Evolutionary conservation across 2,888 invertebrate genomes (phyloP).

Genomic region (Andrena dorsata): DNA sequence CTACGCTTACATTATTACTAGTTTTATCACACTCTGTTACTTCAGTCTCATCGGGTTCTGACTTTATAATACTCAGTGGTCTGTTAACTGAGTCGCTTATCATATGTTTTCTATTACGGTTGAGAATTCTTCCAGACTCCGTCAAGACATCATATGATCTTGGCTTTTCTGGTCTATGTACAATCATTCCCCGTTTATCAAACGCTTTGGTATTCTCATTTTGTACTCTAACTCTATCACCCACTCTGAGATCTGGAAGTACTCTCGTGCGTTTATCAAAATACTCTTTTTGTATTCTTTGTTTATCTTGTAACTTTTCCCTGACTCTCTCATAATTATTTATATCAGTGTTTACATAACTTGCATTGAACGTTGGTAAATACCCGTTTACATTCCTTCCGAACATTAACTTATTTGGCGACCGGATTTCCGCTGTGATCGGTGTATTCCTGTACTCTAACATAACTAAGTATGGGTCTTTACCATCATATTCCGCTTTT

Average conservation of each 20-base stretch:
- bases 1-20: background rate
- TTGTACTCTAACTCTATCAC: background rate
- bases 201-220: background rate
- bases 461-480: background rate
- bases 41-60: background rate
- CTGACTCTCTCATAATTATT: background rate
- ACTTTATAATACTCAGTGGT: background rate
- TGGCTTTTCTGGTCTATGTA: background rate
- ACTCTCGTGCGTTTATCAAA: background rate
- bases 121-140: background rate
- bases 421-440: background rate
- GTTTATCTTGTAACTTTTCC: background rate
- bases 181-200: background rate
- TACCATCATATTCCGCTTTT: background rate
- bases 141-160: conserved; percentile 1
- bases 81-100: background rate
- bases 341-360: background rate
- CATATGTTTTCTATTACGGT: background rate
- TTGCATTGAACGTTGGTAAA: background rate
- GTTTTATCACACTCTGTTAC: background rate
- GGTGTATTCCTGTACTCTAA: background rate
- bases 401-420: conserved; percentile 4
- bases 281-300: background rate
- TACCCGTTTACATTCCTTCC: background rate
- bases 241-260: background rate